Evolutionary conservation across 2,113 vertebrate species (phyloP).

Genomic region (Chinchilla lanigera): DNA sequence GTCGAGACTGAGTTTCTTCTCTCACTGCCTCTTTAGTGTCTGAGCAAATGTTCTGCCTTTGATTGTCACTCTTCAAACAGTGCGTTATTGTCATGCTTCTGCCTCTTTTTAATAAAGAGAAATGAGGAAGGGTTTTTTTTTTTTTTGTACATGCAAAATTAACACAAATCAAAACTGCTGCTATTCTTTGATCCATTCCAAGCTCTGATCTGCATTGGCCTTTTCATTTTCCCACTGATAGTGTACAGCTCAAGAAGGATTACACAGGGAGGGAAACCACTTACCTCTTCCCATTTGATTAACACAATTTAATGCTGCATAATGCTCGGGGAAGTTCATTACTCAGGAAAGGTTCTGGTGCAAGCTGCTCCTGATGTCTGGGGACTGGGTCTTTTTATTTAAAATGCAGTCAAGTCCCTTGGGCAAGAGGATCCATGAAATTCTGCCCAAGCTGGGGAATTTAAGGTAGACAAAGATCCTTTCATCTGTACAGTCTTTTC

Average conservation of each 20-base stretch:
- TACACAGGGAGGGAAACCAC: slow-evolving; percentile 56
- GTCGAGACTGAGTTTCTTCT: background rate
- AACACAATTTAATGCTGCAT: slow-evolving; percentile 43
- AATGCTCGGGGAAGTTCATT: slow-evolving; percentile 28
- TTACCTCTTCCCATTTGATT: slow-evolving; percentile 58
- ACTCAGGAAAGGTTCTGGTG: slow-evolving; percentile 2
- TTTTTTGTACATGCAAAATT: slow-evolving; percentile 64
- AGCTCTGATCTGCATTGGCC: slow-evolving; percentile 68
- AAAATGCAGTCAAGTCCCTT: slow-evolving; percentile 56
- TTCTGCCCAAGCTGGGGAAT: slow-evolving; percentile 28
- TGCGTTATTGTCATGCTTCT: slow-evolving; percentile 39
- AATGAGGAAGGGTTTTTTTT: background rate
- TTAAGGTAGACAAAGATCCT: slow-evolving; percentile 38
- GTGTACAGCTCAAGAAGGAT: slow-evolving; percentile 68
- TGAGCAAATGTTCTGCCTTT: slow-evolving; percentile 61
- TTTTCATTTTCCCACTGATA: slow-evolving; percentile 73
- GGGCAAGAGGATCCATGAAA: background rate
- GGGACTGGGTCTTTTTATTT: slow-evolving; percentile 65
- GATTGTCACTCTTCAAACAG: slow-evolving; percentile 58
- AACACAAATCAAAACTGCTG: slow-evolving; percentile 70
- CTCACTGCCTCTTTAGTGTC: slow-evolving; percentile 12
- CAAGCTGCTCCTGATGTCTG: slow-evolving; percentile 14
- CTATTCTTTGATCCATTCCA: slow-evolving; percentile 71
- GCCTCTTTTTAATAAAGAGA: slow-evolving; percentile 60
- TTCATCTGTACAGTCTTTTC: slow-evolving; percentile 10